phyloP scores from a whole-genome alignment of 2,797 vertebrate genomes.

The Distichodus sexfasciatus region DNA sequence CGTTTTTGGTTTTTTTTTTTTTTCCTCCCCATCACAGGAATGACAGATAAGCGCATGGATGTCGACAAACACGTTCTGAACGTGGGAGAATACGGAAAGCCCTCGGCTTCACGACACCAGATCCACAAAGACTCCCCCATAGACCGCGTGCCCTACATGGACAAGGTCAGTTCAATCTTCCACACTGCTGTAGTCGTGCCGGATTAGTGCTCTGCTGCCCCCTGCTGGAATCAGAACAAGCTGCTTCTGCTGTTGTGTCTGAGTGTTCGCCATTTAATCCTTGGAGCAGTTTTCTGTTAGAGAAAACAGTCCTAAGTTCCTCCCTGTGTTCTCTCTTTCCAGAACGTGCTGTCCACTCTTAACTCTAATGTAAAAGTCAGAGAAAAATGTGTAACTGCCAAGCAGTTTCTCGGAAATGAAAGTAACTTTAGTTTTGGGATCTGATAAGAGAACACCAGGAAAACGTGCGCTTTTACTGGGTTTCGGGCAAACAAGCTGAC shows the following conservation, averaged over 20 bases:
- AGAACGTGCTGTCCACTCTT: too few species aligned
- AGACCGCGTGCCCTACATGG: slow-evolving; percentile 90
- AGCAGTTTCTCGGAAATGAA: too few species aligned
- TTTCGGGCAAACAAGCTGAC: too few species aligned
- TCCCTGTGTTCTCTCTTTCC: too few species aligned
- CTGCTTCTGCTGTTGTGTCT: background rate
- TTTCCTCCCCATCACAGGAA: slow-evolving; percentile 65
- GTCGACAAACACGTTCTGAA: slow-evolving; percentile 80
- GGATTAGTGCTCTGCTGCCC: slow-evolving; percentile 5
- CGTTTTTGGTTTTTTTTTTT: background rate
- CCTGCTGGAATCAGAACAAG: slow-evolving; percentile 16
- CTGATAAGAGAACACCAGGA: too few species aligned
- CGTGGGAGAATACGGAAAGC: slow-evolving; percentile 89
- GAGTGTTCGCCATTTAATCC: background rate
- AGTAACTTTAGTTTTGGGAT: too few species aligned
- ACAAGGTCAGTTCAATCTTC: slow-evolving; percentile 80
- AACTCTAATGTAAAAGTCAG: too few species aligned
- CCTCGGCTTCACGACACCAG: slow-evolving; percentile 83
- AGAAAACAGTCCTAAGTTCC: too few species aligned
- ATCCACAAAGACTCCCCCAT: slow-evolving; percentile 92
- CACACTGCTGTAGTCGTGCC: background rate
- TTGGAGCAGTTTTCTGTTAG: background rate
- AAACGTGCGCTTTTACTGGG: too few species aligned
- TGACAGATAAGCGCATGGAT: slow-evolving; percentile 92
- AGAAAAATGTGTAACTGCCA: too few species aligned